Base-by-base conservation (phyloP, 2,113 vertebrate species). In the Garra rufa region DNA sequence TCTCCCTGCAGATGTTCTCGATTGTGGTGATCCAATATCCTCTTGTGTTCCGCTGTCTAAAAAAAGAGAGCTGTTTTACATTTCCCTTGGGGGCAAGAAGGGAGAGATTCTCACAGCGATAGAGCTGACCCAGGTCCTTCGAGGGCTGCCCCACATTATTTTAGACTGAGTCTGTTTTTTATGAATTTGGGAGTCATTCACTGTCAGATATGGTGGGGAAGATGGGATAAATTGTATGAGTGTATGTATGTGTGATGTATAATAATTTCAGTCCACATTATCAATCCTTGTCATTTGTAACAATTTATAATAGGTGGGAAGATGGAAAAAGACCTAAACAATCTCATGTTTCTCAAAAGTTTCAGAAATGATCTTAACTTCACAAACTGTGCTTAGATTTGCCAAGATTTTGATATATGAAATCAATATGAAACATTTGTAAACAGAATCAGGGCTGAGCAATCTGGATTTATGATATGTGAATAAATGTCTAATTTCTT, bases 1-100 rank as follows among this genome's bases (percentile, higher is more conserved):
- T 85, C 81, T 87, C 87, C 84, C 83, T 79, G 85, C 90, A 91
- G 90, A 91, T 91, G 89, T 91, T 91, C 86, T 88, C 46, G 88
- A 88, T 88, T 90, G 82, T 87, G 88, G 81, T 88, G 88, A 86
- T 87, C 86, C 88, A 88, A 86, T 81, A 86, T 86, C 88, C 85
- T 88, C 88, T 83, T 83, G 86, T 81, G 83, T 86, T 86, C 84
- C 57, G 30, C 61, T 87, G 81, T 87, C 82, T 76, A 76, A 86
- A 85, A 89, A 88, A 87, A 78, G 38, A 76, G 71, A 71, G 71
- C 67, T 81, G 46, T 87, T 86, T 88, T 83, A 88, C 82, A 55
- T 84, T 81, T 76, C 84, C 87, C 88, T 57, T 4, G 71, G 86
- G 85, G 69, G 15, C 46, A 9, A 26, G 21, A 65, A 80, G 76